Percentiles rank a stretch among this genome's conserved stretches.
Evolutionary conservation across 2,797 vertebrate genomes (phyloP).

Genomic region (Gallinago stenura): DNA sequence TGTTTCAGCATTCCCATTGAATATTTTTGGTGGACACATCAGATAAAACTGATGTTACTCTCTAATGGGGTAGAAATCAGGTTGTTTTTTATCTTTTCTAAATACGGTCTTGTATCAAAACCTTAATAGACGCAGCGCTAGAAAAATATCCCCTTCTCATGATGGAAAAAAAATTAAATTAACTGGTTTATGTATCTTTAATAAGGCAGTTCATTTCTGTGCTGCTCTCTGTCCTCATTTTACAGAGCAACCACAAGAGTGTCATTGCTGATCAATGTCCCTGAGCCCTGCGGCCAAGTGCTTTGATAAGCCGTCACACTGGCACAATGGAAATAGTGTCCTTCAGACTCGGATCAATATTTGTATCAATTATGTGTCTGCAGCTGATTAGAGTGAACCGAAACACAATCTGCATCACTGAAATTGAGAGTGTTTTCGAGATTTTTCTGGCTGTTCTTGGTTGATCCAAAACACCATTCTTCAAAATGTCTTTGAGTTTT

Average conservation of each 20-base stretch:
- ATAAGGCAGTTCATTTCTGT: neutral
- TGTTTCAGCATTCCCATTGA: neutral
- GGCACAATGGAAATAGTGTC: conserved; percentile 46
- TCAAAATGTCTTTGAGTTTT: neutral
- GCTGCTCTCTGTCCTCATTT: neutral
- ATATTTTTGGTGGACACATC: neutral
- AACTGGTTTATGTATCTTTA: neutral
- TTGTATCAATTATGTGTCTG: conserved; percentile 48
- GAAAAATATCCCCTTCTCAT: neutral
- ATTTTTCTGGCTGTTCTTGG: conserved; percentile 8
- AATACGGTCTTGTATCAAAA: neutral
- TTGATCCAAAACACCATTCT: neutral
- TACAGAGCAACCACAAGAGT: neutral
- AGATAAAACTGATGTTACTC: neutral
- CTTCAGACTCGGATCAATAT: conserved; percentile 60
- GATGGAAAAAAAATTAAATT: neutral
- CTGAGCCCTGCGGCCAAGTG: conserved; percentile 43
- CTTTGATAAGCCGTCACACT: conserved; percentile 3
- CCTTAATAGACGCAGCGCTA: neutral
- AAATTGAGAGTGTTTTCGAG: neutral
- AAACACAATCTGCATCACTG: conserved; percentile 7
- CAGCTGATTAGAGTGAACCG: conserved; percentile 10
- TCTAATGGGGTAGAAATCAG: neutral
- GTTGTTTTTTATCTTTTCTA: neutral
- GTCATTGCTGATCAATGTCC: conserved; percentile 23